Base-by-base conservation (phyloP, 2,888 invertebrate species). In the Lacanobia wlatinum region DNA sequence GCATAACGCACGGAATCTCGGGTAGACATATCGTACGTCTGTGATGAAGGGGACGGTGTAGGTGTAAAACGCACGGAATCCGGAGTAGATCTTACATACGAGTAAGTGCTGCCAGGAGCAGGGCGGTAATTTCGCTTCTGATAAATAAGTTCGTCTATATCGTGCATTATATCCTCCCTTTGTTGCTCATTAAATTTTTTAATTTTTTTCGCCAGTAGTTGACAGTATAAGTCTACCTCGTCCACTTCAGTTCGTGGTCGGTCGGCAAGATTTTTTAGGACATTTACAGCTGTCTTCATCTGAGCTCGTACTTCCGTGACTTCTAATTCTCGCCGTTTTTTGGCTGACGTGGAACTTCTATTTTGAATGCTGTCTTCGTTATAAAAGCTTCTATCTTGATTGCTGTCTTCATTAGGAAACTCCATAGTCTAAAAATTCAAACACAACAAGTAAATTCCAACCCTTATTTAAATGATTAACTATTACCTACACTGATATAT, bases 251-350 rank as follows among this genome's bases (percentile, higher is more conserved):
- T 72, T 73, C 66, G 76, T 66, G 80, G 80, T 71, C 69, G 73
- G 55, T 70, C 59, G 60, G 62, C 23, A 28, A 64, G 63, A 64
- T 64, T 64, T 64, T 64, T 64, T 10, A 64, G 16, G 63, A 64
- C 63, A 64, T 64, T 72, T 76, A 78, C 67, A 78, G 75, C 80
- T 82, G 76, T 68, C 70, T 82, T 77, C 52, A 82, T 81, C 61
- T 69, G 69, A 69, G 61, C 61, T 69, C 69, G 69, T 69, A 69
- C 61, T 69, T 61, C 63, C 69, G 69, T 62, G 69, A 69, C 69
- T 69, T 69, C 73, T 81, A 60, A 61, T 73, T 81, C 70, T 73
- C 69, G 50, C 67, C 70, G 56, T 81, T 70, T 75, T 75, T 70
- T 72, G 60, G 56, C 34, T 61, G 73, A 16, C 64, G 60, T 74